phyloP scores from a whole-genome alignment of 2,113 vertebrate genomes.

The Austrofundulus limnaeus region DNA sequence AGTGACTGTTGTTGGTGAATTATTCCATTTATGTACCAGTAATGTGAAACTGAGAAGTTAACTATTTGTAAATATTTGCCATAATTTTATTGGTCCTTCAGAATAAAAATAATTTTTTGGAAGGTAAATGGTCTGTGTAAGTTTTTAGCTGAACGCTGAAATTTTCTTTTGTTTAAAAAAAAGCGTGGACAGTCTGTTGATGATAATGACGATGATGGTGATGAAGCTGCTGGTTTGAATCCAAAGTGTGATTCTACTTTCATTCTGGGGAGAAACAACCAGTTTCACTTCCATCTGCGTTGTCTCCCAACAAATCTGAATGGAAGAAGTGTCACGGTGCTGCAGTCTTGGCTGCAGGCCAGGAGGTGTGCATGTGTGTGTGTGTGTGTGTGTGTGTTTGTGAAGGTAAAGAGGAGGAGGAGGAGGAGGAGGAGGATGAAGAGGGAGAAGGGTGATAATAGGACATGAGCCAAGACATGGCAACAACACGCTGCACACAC shows the following conservation, averaged over 20 bases:
- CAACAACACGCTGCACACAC: slow-evolving; percentile 73
- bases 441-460: slow-evolving; percentile 82
- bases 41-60: slow-evolving; percentile 93
- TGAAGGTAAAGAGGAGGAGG: slow-evolving; percentile 26
- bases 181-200: background rate
- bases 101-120: slow-evolving; percentile 99
- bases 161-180: background rate
- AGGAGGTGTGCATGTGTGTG: slow-evolving; percentile 19
- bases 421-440: too few species aligned
- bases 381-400: slow-evolving; percentile 13
- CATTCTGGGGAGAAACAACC: slow-evolving; percentile 33
- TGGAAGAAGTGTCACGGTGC: slow-evolving; percentile 59
- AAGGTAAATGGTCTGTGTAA: slow-evolving; percentile 78
- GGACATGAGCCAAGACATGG: slow-evolving; percentile 77
- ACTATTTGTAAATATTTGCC: slow-evolving; percentile 99
- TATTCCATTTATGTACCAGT: slow-evolving; percentile 96
- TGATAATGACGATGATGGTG: slow-evolving; percentile 18
- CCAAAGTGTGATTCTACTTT: slow-evolving; percentile 21
- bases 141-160: slow-evolving; percentile 25
- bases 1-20: slow-evolving; percentile 98
- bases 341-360: slow-evolving; percentile 77
- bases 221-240: slow-evolving; percentile 4
- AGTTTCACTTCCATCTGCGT: slow-evolving; percentile 27
- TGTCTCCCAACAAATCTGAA: slow-evolving; percentile 28
- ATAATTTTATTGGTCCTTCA: slow-evolving; percentile 99